Percentiles rank a stretch among this genome's conserved stretches.
phyloP scores from a whole-genome alignment of 2,888 invertebrate genomes.

The Bombylius discolor region DNA sequence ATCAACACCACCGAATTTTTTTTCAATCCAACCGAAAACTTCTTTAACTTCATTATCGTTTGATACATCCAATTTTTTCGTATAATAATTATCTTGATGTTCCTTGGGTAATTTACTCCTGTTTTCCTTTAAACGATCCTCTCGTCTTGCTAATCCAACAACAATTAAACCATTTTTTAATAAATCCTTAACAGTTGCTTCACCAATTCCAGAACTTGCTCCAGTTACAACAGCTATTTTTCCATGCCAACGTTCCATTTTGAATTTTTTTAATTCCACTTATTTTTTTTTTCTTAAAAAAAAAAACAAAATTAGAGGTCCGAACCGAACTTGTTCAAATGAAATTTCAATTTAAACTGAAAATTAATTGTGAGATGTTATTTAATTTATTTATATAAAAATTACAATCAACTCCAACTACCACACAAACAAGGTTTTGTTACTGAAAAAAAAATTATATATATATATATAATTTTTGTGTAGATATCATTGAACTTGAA shows the following conservation, averaged over 20 bases:
- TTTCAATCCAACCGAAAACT: constrained; percentile 39
- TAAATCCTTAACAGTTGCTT: constrained; percentile 35
- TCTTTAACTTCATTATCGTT: constrained; percentile 41
- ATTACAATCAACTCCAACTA: too few relatives aligned
- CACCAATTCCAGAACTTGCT: constrained; percentile 48
- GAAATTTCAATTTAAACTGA: too few relatives aligned
- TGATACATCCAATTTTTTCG: constrained; percentile 39
- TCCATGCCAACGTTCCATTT: constrained; percentile 45
- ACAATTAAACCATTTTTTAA: constrained; percentile 41
- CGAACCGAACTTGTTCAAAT: too few relatives aligned
- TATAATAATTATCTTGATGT: constrained; percentile 28
- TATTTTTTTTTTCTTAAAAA: too few relatives aligned
- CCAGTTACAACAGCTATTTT: constrained; percentile 49
- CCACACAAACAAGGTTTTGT: too few relatives aligned
- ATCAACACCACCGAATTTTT: constrained; percentile 41
- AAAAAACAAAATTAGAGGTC: too few relatives aligned
- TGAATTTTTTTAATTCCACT: too few relatives aligned
- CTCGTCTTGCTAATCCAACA: constrained; percentile 41
- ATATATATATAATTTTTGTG: too few relatives aligned
- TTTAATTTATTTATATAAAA: too few relatives aligned
- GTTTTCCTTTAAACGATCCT: constrained; percentile 30
- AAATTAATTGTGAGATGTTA: too few relatives aligned
- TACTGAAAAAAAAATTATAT: too few relatives aligned
- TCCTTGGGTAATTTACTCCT: constrained; percentile 20
- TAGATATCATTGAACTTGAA: too few relatives aligned